A percentile compares a stretch with the other conserved stretches of the same genome.
Evolutionary conservation across 1,140 invertebrate species (phyloP).

Genomic region (Solenopsis fugax): DNA sequence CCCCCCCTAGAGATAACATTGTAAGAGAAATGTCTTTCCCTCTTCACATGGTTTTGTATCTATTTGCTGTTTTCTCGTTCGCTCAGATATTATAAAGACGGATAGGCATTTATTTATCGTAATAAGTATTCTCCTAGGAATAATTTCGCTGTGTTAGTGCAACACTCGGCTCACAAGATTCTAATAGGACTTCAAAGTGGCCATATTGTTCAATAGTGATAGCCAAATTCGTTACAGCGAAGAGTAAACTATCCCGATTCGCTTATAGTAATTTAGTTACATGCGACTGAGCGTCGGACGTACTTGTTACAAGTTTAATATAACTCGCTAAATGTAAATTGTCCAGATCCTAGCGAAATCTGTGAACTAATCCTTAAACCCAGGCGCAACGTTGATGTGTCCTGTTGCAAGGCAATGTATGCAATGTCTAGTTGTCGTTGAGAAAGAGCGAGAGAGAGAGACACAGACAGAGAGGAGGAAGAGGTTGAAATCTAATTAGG

Average conservation of each 20-base stretch:
- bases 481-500: slow-evolving; percentile 68
- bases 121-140: not conserved
- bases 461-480: not conserved
- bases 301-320: slow-evolving; percentile 57
- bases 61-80: slow-evolving; percentile 36
- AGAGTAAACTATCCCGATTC: slow-evolving; percentile 53
- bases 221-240: slow-evolving; percentile 40
- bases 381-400: slow-evolving; percentile 32
- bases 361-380: slow-evolving; percentile 57
- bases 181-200: not conserved
- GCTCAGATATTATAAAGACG: not conserved
- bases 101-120: slow-evolving; percentile 20
- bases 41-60: slow-evolving; percentile 23
- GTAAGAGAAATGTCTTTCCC: slow-evolving; percentile 48
- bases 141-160: not conserved
- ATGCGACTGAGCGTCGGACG: slow-evolving; percentile 23
- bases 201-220: slow-evolving; percentile 28
- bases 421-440: slow-evolving; percentile 43
- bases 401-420: slow-evolving; percentile 47
- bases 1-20: slow-evolving; percentile 34
- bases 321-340: slow-evolving; percentile 53
- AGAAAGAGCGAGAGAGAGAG: not conserved
- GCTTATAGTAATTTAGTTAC: slow-evolving; percentile 47
- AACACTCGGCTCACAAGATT: not conserved
- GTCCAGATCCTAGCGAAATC: slow-evolving; percentile 43